Conservation (phyloP, 2,888 invertebrate genomes). For the Ophion slaviceki region DNA sequence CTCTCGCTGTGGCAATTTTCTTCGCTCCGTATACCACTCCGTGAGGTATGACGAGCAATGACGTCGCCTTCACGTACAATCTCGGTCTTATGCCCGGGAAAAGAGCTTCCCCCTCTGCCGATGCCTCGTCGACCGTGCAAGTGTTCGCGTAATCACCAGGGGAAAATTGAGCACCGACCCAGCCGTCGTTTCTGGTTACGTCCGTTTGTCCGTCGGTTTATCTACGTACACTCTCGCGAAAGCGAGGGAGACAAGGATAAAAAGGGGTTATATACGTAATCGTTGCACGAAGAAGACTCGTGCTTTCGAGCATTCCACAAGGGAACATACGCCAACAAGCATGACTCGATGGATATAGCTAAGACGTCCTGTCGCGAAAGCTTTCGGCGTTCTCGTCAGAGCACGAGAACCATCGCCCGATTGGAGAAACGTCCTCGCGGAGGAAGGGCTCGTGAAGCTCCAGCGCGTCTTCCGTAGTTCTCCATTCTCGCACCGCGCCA, state of each 20-base stretch:
- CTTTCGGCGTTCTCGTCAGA: slow-evolving; percentile 52
- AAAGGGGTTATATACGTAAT: slow-evolving; percentile 18
- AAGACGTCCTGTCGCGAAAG: slow-evolving; percentile 62
- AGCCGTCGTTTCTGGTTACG: slow-evolving; percentile 76
- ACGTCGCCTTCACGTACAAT: slow-evolving; percentile 62
- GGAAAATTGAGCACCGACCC: slow-evolving; percentile 84
- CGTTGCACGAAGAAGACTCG: slow-evolving; percentile 60
- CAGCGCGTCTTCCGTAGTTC: slow-evolving; percentile 43
- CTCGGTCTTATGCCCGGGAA: slow-evolving; percentile 71
- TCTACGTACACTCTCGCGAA: slow-evolving; percentile 35
- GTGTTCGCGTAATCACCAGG: slow-evolving; percentile 83
- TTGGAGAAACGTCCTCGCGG: slow-evolving; percentile 35
- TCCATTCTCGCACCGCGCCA: slow-evolving; percentile 29
- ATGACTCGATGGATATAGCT: slow-evolving; percentile 65
- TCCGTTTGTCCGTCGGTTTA: slow-evolving; percentile 75
- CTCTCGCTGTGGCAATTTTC: slow-evolving; percentile 68
- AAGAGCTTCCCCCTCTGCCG: slow-evolving; percentile 18
- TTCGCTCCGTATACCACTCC: slow-evolving; percentile 71
- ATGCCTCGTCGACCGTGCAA: slow-evolving; percentile 41
- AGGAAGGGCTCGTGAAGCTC: slow-evolving; percentile 50
- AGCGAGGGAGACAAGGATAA: slow-evolving; percentile 69
- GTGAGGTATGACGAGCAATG: slow-evolving; percentile 48
- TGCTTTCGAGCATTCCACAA: slow-evolving; percentile 64
- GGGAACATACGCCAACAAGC: slow-evolving; percentile 76
- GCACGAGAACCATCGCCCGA: slow-evolving; percentile 41